A percentile compares a stretch with the other conserved stretches of the same genome.
Conservation (phyloP, 2,888 invertebrate species). For the Eurytoma californica region DNA sequence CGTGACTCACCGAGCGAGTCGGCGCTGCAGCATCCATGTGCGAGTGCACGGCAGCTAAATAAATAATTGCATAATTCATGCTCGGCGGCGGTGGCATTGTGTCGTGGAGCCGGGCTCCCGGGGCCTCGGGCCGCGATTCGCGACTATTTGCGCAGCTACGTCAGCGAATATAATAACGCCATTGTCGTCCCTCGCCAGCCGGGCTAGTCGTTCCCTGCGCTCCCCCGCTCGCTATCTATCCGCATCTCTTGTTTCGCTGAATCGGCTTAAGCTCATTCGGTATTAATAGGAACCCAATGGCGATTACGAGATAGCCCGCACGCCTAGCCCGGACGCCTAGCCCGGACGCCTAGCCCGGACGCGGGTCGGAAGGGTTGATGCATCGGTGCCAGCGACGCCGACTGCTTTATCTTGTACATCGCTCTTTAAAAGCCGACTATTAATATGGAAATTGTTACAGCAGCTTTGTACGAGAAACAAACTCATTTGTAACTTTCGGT, state of each 20-base stretch:
- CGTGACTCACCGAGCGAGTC: background rate
- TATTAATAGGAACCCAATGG: constrained; percentile 25
- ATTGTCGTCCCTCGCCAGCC: constrained; percentile 43
- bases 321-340: background rate
- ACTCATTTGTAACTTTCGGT: background rate
- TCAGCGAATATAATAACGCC: constrained; percentile 35
- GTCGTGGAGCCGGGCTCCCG: background rate
- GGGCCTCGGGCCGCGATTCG: background rate
- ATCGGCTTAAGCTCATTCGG: constrained; percentile 25
- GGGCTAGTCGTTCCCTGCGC: background rate
- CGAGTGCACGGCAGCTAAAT: constrained; percentile 58
- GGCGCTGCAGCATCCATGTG: background rate
- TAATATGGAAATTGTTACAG: constrained; percentile 20
- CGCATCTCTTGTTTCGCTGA: background rate
- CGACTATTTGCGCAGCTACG: constrained; percentile 44
- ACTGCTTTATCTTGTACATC: constrained; percentile 22
- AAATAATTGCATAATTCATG: constrained; percentile 64
- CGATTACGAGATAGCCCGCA: constrained; percentile 11
- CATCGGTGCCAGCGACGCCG: too few relatives aligned
- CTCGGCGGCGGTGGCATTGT: constrained; percentile 22
- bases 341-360: too few relatives aligned
- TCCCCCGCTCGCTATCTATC: background rate
- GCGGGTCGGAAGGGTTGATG: constrained; percentile 16
- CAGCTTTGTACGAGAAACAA: background rate
- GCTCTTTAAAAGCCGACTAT: constrained; percentile 6